Evolutionary conservation across 2,113 vertebrate species (phyloP), one percentile per base, ranked within the genome.

Genomic region (Cathartes aura): DNA sequence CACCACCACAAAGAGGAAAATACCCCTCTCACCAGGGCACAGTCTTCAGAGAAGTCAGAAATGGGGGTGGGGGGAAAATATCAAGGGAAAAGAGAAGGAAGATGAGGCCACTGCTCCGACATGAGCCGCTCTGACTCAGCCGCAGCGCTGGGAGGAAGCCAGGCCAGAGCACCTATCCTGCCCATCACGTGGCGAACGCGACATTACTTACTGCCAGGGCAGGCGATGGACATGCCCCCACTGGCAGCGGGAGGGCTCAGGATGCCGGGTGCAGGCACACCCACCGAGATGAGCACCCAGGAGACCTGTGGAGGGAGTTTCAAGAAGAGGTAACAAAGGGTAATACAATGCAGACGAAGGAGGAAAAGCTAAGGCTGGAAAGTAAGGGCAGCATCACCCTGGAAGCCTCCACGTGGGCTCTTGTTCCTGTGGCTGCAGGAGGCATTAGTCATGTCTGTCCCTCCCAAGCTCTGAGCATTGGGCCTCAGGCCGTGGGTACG

Each of bases 181-280:
- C 76, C 59, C 64, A 73, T 14, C 36, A 66, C 8, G 12, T 2
- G 1, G 27, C 1, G 0, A 86, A 85, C 27, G 19, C 23, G 29
- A 68, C 2, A 1, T 22, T 42, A 59, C 32, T 30, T 21, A 70
- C 48, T 32, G 60, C 14, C 68, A 87, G n/a, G 18, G 7, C 40
- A 52, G 40, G 23, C 0, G 3, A 53, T 13, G 42, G 48, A 68
- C 34, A n/a, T 23, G 53, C 23, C 26, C 71, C 14, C 48, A 71
- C 1, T 0, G 11, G 67, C 62, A 80, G 48, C 15, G 5, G 34
- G 20, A 76, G 58, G 23, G 60, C 24, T 81, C 0, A 0, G 27
- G 50, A 23, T 60, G 48, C 29, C 2, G 1, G 38, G 32, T 32
- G 23, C 2, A 1, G 87, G 55, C 63, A 94, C 59, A 87, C 34